These are phyloP conservation scores for Dynastes hyllus DNA, from an alignment of 2,888 invertebrate genomes.

Conservation along the genomic window DNA sequence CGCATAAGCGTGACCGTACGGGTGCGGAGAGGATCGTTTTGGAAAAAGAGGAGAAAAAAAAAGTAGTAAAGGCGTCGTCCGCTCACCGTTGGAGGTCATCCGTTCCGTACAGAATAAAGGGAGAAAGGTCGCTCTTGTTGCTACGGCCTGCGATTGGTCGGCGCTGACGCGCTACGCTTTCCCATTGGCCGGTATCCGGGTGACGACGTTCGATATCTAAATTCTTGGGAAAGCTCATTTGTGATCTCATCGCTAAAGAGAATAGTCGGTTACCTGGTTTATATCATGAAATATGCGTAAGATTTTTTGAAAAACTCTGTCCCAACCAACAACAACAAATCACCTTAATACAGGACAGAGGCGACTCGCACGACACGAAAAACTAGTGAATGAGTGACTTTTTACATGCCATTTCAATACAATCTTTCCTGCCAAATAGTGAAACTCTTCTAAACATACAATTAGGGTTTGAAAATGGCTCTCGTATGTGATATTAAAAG, in stretches of 20 bases:
- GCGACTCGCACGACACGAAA: slow-evolving; percentile 56
- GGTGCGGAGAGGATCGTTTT: slow-evolving; percentile 5
- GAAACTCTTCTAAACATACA: slow-evolving; percentile 62
- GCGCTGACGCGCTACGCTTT: slow-evolving; percentile 54
- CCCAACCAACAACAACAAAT: slow-evolving; percentile 60
- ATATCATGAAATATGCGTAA: slow-evolving; percentile 68
- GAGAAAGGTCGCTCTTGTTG: slow-evolving; percentile 42
- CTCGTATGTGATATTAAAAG: slow-evolving; percentile 72
- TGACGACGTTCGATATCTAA: slow-evolving; percentile 63
- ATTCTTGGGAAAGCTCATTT: slow-evolving; percentile 68
- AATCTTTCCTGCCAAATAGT: slow-evolving; percentile 69
- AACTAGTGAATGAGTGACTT: slow-evolving; percentile 72
- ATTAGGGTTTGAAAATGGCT: slow-evolving; percentile 71
- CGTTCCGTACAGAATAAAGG: slow-evolving; percentile 1
- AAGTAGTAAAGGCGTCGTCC: not conserved
- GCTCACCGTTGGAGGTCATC: slow-evolving; percentile 38
- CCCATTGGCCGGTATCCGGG: slow-evolving; percentile 63
- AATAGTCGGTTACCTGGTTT: slow-evolving; percentile 69
- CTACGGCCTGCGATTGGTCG: slow-evolving; percentile 61
- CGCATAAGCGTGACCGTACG: not conserved
- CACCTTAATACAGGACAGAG: slow-evolving; percentile 65
- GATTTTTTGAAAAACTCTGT: slow-evolving; percentile 67
- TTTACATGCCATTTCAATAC: slow-evolving; percentile 70
- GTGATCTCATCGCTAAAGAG: slow-evolving; percentile 72
- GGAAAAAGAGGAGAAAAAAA: not conserved